Evolutionary conservation across 2,888 invertebrate genomes (phyloP).

Genomic region (Drosophila maculinotata): DNA sequence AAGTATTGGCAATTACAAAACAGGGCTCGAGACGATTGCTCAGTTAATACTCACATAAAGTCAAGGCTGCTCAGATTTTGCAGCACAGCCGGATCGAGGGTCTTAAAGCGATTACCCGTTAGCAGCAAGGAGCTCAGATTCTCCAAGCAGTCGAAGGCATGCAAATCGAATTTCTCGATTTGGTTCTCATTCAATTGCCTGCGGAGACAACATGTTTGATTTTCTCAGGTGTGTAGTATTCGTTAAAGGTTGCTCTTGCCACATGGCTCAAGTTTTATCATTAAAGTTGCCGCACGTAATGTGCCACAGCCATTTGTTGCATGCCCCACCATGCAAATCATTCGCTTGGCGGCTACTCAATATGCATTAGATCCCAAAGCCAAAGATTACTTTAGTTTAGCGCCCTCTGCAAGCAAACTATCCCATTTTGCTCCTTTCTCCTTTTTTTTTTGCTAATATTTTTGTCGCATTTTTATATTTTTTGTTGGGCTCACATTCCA

Average conservation of each 20-base stretch:
- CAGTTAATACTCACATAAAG: slow-evolving; percentile 85
- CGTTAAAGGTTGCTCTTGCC: too few species aligned
- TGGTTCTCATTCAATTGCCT: slow-evolving; percentile 86
- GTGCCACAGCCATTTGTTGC: slow-evolving; percentile 31
- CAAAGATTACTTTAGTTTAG: slow-evolving; percentile 14
- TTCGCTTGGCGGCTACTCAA: slow-evolving; percentile 30
- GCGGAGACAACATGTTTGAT: slow-evolving; percentile 9
- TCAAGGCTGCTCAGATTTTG: slow-evolving; percentile 84
- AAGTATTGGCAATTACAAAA: too few species aligned
- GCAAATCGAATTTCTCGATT: slow-evolving; percentile 84
- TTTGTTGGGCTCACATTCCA: slow-evolving; percentile 19
- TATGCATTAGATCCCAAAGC: slow-evolving; percentile 37
- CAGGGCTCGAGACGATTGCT: neutral
- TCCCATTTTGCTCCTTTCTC: neutral
- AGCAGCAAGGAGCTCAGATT: slow-evolving; percentile 85
- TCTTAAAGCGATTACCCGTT: slow-evolving; percentile 82
- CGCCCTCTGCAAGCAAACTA: neutral
- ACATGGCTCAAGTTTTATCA: slow-evolving; percentile 61
- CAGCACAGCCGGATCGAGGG: slow-evolving; percentile 83
- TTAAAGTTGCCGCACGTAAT: slow-evolving; percentile 63
- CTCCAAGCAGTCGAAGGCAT: slow-evolving; percentile 84
- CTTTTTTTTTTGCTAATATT: slow-evolving; percentile 12
- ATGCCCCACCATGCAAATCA: slow-evolving; percentile 47
- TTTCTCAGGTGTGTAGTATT: too few species aligned
- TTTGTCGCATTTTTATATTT: neutral